phyloP scores from a whole-genome alignment of 2,888 invertebrate species.

The Crossocerus cetratus region DNA sequence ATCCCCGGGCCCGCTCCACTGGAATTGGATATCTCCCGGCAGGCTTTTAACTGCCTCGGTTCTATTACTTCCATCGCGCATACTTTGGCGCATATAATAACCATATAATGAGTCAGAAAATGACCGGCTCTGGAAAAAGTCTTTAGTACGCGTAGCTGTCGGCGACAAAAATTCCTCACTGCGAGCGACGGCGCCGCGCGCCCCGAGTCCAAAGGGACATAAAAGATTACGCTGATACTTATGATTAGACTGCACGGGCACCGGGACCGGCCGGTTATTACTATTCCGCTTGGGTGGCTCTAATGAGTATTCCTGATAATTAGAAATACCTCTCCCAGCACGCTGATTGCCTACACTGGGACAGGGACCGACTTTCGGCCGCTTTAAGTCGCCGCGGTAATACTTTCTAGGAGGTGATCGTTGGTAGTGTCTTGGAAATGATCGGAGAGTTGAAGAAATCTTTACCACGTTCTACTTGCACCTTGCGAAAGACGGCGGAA shows the following conservation, averaged over 20 bases:
- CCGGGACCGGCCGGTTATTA: constrained; percentile 40
- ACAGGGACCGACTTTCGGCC: not conserved
- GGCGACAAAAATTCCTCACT: too few species aligned
- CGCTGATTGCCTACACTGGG: constrained; percentile 19
- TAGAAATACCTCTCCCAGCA: constrained; percentile 41
- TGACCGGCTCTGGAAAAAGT: too few species aligned
- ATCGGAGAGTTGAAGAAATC: not conserved
- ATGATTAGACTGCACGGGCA: not conserved
- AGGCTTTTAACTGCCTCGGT: too few species aligned
- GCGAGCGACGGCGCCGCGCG: too few species aligned
- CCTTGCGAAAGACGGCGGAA: too few species aligned
- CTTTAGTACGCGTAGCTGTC: too few species aligned
- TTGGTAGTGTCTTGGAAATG: not conserved
- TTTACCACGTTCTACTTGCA: too few species aligned
- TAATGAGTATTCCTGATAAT: constrained; percentile 57
- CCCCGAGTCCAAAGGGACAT: not conserved
- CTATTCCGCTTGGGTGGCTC: constrained; percentile 43
- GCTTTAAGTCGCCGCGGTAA: not conserved
- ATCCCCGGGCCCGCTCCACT: too few species aligned
- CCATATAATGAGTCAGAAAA: too few species aligned
- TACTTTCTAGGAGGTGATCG: not conserved
- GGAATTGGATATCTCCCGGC: too few species aligned
- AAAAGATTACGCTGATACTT: not conserved
- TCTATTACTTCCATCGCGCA: too few species aligned
- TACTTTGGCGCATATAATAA: too few species aligned